Base-by-base conservation (phyloP, 2,888 invertebrate genomes). In the Caenorhabditis auriculariae region DNA sequence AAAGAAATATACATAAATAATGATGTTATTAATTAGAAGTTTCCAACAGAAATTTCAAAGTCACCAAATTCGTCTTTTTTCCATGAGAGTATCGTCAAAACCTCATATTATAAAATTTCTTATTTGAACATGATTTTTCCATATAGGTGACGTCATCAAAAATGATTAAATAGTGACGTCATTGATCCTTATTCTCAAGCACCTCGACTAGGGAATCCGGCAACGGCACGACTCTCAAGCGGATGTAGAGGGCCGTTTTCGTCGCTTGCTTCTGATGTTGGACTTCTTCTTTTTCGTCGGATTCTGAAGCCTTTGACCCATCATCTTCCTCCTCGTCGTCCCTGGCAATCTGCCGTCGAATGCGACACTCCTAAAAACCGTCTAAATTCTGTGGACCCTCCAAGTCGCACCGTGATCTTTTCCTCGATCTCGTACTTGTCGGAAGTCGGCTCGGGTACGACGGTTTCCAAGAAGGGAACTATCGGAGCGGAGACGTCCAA, bases 401-500 rank as follows among this genome's bases (percentile, higher is more conserved):
- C 23, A 45, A 9, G n/a, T 41, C 45, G 24, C 42, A 77, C 77
- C 23, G 79, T 76, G 23, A 60, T 48, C 19, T 80, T 76, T 9
- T 62, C 61, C 6, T 39, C 17, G 26, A 80, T 74, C 47, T 78
- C 76, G n/a, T 62, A 60, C 6, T 50, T 53, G 0, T 74, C 65
- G 6, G 65, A 39, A 2, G 50, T 52, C 4, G 66, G 32, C 48
- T 80, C 80, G n/a, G 77, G 69, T 0, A 93, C 87, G 50, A 98
- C 87, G 0, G 96, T 98, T 84, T 98, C 98, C 70, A 91, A 87
- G 80, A 96, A 92, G 5, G 95, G 91, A 1, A 98, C 95, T 75
- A 98, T 95, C 0, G 96, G 96, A 78, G 90, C 88, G 0, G 96
- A 96, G 0, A 91, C 91, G 37, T 67, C 60, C 5, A 70, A 37